Percentiles rank a stretch among this genome's conserved stretches.
Evolutionary conservation across 2,888 invertebrate genomes (phyloP).

Genomic region (Xestia sexstrigata): DNA sequence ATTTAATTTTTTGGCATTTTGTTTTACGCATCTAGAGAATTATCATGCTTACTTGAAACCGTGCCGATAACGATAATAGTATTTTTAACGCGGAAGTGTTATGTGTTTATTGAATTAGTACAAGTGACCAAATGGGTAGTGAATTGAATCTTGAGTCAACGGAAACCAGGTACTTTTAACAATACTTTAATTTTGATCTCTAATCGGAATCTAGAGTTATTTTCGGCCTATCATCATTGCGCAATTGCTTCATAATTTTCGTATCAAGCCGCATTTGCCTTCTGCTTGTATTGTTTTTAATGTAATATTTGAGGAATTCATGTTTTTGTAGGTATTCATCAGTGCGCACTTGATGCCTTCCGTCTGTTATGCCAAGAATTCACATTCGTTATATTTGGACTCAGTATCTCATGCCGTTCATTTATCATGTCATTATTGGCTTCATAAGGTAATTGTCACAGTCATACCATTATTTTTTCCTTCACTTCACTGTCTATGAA

Average conservation of each 20-base stretch:
- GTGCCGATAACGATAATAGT: constrained; percentile 47
- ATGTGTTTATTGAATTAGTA: constrained; percentile 85
- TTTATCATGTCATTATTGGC: constrained; percentile 80
- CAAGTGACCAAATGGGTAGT: constrained; percentile 85
- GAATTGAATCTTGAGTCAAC: constrained; percentile 81
- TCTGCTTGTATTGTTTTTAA: constrained; percentile 49
- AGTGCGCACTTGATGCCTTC: constrained; percentile 60
- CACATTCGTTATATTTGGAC: constrained; percentile 78
- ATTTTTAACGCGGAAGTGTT: constrained; percentile 68
- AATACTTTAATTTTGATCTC: constrained; percentile 46
- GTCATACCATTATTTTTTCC: constrained; percentile 37
- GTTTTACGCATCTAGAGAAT: constrained; percentile 63
- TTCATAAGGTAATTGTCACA: constrained; percentile 80
- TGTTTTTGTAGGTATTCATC: constrained; percentile 73
- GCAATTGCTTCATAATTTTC: constrained; percentile 74
- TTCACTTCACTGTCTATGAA: constrained; percentile 11
- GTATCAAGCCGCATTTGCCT: constrained; percentile 44
- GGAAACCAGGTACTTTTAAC: constrained; percentile 81
- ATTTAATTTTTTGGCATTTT: constrained; percentile 62
- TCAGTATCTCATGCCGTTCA: constrained; percentile 76
- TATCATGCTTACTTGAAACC: constrained; percentile 54
- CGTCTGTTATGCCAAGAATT: constrained; percentile 77
- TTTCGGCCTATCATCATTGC: constrained; percentile 73
- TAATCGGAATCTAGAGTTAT: constrained; percentile 51
- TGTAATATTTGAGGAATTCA: constrained; percentile 52